Evolutionary conservation across 1,140 invertebrate genomes (phyloP).

Genomic region (Heliothis subflexa): DNA sequence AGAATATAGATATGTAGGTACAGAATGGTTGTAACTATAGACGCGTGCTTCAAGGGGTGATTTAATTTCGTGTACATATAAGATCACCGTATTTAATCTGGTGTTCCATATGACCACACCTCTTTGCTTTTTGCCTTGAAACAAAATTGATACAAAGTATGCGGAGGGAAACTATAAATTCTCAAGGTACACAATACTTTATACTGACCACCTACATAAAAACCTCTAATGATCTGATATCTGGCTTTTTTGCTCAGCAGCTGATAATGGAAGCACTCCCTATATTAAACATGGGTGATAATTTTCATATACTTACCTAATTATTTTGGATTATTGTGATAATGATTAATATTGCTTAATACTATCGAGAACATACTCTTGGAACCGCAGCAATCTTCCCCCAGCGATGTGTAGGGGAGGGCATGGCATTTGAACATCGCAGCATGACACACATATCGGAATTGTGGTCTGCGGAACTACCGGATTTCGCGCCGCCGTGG

Average conservation of each 20-base stretch:
- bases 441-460: background rate
- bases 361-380: background rate
- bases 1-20: background rate
- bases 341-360: background rate
- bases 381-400: background rate
- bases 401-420: background rate
- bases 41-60: background rate
- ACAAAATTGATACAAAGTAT: too few relatives aligned
- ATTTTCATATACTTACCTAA: background rate
- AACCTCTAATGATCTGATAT: too few relatives aligned
- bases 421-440: conserved; percentile 1
- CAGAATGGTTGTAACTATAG: background rate
- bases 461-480: conserved; percentile 7
- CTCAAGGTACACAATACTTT: too few relatives aligned
- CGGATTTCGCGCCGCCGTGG: background rate
- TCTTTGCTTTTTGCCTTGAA: too few relatives aligned
- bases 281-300: too few relatives aligned
- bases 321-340: background rate
- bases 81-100: too few relatives aligned
- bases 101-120: too few relatives aligned
- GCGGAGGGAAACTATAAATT: too few relatives aligned
- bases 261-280: too few relatives aligned
- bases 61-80: background rate
- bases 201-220: too few relatives aligned
- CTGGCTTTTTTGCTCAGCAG: too few relatives aligned